phyloP scores from a whole-genome alignment of 2,797 vertebrate species.

The Okamejei kenojei region DNA sequence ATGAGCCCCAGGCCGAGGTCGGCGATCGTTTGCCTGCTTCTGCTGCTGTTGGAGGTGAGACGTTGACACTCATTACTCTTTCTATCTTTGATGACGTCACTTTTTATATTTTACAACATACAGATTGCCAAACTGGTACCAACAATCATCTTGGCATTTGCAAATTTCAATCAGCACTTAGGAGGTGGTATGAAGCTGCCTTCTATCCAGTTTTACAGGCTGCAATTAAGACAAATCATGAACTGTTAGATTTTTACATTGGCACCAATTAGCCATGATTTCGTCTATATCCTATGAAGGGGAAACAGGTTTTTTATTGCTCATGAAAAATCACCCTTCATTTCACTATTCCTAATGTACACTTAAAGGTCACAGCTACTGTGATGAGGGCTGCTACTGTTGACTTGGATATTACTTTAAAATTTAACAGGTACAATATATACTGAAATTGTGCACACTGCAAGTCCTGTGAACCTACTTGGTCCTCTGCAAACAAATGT shows the following conservation, averaged over 20 bases:
- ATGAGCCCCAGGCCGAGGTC: too few species aligned
- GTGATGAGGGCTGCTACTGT: background rate
- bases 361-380: background rate
- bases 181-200: background rate
- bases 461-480: background rate
- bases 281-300: slow-evolving; percentile 42
- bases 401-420: background rate
- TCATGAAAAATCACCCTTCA: background rate
- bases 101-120: background rate
- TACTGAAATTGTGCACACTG: background rate
- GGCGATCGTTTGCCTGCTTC: too few species aligned
- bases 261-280: slow-evolving; percentile 45
- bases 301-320: slow-evolving; percentile 41
- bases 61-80: background rate
- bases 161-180: slow-evolving; percentile 1
- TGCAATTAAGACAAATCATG: background rate
- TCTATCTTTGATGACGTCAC: background rate
- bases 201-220: background rate
- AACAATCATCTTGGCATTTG: slow-evolving; percentile 20
- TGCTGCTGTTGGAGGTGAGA: too few species aligned
- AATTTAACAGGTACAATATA: background rate
- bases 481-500: background rate
- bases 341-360: background rate
- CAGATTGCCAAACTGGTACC: background rate
- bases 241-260: slow-evolving; percentile 21